Percentiles rank a stretch among this genome's conserved stretches.
These are phyloP conservation scores for Leptodactylus fuscus DNA, from an alignment of 2,113 vertebrate genomes.

Conservation along the genomic window DNA sequence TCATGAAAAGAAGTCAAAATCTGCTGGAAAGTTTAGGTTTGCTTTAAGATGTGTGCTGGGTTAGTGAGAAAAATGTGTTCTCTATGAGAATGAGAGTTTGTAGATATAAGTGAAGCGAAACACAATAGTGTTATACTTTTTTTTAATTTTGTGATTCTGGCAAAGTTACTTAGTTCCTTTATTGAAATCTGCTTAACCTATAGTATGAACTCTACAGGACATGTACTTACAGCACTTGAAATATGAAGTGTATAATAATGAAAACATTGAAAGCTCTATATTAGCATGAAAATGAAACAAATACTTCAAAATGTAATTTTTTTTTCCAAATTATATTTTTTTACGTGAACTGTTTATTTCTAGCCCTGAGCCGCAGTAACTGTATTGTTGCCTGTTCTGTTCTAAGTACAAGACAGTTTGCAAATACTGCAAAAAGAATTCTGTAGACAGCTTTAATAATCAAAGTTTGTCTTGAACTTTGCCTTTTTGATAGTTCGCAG, in stretches of 20 bases:
- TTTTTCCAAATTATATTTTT: constrained; percentile 63
- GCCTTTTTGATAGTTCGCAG: constrained; percentile 66
- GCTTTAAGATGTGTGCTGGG: too few species aligned
- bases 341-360: constrained; percentile 64
- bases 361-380: constrained; percentile 60
- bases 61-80: too few species aligned
- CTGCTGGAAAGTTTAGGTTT: too few species aligned
- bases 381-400: constrained; percentile 63
- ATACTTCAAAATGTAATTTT: constrained; percentile 64
- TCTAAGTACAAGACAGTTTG: constrained; percentile 62
- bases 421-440: constrained; percentile 57
- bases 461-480: constrained; percentile 73
- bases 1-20: too few species aligned
- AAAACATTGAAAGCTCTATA: background rate
- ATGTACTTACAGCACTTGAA: background rate
- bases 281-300: constrained; percentile 50
- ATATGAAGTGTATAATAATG: background rate
- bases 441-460: constrained; percentile 66
- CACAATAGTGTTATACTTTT: background rate
- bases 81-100: background rate
- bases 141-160: background rate
- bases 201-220: background rate
- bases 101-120: background rate
- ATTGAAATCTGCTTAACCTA: background rate
- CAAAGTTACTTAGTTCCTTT: background rate